Evolutionary conservation across 2,888 invertebrate species (phyloP), one percentile per base, ranked within the genome.

Genomic region (Harmothoe impar): DNA sequence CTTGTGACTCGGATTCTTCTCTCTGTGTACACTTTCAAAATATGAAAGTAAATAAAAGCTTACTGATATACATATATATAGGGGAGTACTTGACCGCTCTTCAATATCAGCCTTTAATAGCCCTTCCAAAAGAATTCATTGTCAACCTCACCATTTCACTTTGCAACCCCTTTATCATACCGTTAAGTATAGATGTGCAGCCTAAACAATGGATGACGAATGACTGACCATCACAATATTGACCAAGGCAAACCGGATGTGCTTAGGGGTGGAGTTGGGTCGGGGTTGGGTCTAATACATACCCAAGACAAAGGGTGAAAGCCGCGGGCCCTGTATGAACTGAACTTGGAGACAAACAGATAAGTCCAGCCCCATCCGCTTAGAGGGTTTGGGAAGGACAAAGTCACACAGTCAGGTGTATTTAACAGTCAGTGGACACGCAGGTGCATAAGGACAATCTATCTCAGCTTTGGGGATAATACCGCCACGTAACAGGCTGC

Each of bases 261-360:
- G n/a, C 62, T 62, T 62, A 62, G 62, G 0, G 3, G 62, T 43
- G 43, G 43, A 43, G 43, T 43, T 43, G 43, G 43, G 43, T 3
- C 62, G 43, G 43, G 10, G 43, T 43, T 43, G 43, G 43, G 43
- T 3, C 62, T 5, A 1, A 5, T n/a, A 62, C n/a, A n/a, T 12
- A 3, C n/a, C 7, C 1, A n/a, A 62, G 7, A 62, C 62, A 62
- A 62, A 62, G 62, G 62, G 20, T 62, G 62, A 20, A 62, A n/a
- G 62, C 62, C 20, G 62, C 3, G 62, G 62, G 7, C 62, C n/a
- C 12, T 62, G 62, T 62, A 20, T 62, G 62, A 15, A 62, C 62
- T 20, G n/a, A 62, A 20, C 62, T 62, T n/a, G 62, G 62, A 62
- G 62, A 62, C 62, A 62, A 62, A 62, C 62, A n/a, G 62, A n/a